A percentile compares a stretch with the other conserved stretches of the same genome.
Evolutionary conservation across 92 coral and sea anemone species (phyloP).

Genomic region (Porites lobata): DNA sequence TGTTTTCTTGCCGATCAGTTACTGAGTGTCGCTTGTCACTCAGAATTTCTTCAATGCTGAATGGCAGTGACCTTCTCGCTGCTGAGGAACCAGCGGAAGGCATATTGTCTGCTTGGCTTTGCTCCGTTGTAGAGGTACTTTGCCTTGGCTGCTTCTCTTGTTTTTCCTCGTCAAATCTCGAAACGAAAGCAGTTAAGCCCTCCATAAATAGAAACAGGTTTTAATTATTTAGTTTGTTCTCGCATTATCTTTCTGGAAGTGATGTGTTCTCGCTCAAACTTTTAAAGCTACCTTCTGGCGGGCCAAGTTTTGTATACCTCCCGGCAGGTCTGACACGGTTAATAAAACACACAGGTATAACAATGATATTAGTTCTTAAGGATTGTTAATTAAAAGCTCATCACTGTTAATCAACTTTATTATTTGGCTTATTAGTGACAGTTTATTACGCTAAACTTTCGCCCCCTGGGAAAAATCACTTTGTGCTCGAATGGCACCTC

Average conservation of each 20-base stretch:
- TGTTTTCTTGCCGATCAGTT: conserved; percentile 2
- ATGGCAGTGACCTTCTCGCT: conserved; percentile 51
- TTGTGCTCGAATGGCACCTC: conserved; percentile 64
- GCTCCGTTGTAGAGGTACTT: background rate
- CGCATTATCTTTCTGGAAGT: conserved; percentile 9
- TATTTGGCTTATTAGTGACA: conserved; percentile 79
- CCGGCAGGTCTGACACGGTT: conserved; percentile 40
- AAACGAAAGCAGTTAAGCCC: conserved; percentile 90
- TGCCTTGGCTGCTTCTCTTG: background rate
- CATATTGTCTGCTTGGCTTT: conserved; percentile 11
- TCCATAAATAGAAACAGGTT: conserved; percentile 67
- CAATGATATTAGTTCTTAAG: conserved; percentile 53
- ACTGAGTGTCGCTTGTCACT: conserved; percentile 53
- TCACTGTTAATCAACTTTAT: conserved; percentile 88
- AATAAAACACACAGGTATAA: conserved; percentile 53
- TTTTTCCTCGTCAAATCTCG: conserved; percentile 79
- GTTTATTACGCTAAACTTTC: conserved; percentile 85
- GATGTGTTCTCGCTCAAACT: background rate
- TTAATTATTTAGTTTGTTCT: conserved; percentile 22
- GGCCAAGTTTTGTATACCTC: background rate
- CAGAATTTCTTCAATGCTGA: conserved; percentile 86
- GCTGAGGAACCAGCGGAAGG: conserved; percentile 8
- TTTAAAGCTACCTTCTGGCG: background rate
- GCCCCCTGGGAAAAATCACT: conserved; percentile 70
- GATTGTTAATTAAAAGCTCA: conserved; percentile 84